A percentile compares a stretch with the other conserved stretches of the same genome.
Conservation (phyloP, 2,113 vertebrate species). For the Cathartes aura region DNA sequence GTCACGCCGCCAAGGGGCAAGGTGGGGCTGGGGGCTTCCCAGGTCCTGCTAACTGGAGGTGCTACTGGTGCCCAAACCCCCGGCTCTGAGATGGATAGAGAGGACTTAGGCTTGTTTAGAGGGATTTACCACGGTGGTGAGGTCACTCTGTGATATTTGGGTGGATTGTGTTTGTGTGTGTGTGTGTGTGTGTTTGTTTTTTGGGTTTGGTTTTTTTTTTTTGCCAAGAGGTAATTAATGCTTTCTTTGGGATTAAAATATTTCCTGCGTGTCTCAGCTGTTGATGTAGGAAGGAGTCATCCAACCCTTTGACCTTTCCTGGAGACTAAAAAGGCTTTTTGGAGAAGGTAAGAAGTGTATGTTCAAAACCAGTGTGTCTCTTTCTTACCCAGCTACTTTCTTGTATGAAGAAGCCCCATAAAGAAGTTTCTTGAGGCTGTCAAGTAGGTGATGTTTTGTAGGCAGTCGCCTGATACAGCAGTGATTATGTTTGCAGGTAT, state of each 20-base stretch:
- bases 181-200: background rate
- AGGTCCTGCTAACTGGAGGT: background rate
- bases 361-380: background rate
- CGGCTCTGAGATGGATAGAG: background rate
- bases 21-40: background rate
- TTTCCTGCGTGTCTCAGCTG: background rate
- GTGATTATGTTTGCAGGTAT: background rate
- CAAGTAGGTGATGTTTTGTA: background rate
- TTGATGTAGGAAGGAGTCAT: background rate
- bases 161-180: background rate
- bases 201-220: background rate
- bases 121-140: background rate
- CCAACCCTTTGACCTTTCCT: background rate
- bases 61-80: background rate
- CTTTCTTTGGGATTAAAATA: background rate
- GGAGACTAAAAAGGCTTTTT: background rate
- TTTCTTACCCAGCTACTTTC: background rate
- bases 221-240: background rate
- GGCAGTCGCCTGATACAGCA: background rate
- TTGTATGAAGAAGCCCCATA: background rate
- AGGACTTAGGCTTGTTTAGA: background rate
- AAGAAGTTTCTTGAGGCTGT: background rate
- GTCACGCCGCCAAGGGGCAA: background rate
- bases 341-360: background rate
- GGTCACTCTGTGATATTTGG: background rate